Evolutionary conservation across 2,797 vertebrate species (phyloP), one percentile per base, ranked within the genome.

Genomic region (Petrocephalus schoutedeni): DNA sequence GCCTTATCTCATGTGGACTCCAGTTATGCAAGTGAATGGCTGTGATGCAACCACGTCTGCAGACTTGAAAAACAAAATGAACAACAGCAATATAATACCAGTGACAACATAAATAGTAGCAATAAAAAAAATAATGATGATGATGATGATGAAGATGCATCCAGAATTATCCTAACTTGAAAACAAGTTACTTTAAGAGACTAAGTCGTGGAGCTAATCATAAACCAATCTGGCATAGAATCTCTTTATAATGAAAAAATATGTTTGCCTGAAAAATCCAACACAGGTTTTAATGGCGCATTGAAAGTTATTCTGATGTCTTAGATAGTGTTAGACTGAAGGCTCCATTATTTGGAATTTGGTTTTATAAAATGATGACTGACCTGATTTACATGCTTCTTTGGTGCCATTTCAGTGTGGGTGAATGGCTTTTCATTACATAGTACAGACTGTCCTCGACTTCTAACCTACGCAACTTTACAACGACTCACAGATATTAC

Each of bases 1-100:
- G 36, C 19, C 67, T 56, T 86, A 89, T 86, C 88, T 77, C 51
- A 9, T 28, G n/a, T 71, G 23, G 71, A 54, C 2, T 51, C 54
- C 4, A n/a, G 84, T 89, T 80, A 58, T 86, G 45, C 67, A 61
- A 86, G 32, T 67, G 28, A 49, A 89, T 8, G 36, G 21, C 7
- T 49, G 21, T 3, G 4, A 80, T 32, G 49, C 49, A 57, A 32
- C 9, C 10, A 85, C 21, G 32, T 49, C 3, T 67, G 23, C 23
- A 67, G 61, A 10, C 4, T 28, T 67, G 19, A 77, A 45, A 77
- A 77, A 77, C 71, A 77, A 45, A 32, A 23, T 28, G 19, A 53
- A 82, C 23, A 87, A 87, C 5, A 51, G 9, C 1, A 36, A 16
- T 71, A 16, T 71, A 71, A 71, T 36, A 71, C 45, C 36, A 53